Conservation (phyloP, 2,113 vertebrate genomes). For the Mesocricetus auratus region DNA sequence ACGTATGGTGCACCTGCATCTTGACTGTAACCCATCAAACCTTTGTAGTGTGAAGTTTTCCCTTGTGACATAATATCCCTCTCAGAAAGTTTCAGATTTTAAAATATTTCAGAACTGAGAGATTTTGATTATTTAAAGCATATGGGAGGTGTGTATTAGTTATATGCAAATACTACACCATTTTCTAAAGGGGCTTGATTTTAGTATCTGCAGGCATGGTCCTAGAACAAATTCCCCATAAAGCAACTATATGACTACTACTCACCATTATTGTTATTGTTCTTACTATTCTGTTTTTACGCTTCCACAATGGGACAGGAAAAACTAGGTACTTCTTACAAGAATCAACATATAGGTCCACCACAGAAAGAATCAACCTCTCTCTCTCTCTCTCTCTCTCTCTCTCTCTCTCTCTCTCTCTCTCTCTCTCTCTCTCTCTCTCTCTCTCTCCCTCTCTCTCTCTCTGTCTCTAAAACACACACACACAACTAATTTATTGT, state of each 20-base stretch:
- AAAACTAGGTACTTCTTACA: background rate
- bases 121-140: background rate
- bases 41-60: background rate
- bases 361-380: background rate
- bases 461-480: background rate
- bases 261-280: background rate
- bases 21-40: background rate
- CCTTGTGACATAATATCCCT: background rate
- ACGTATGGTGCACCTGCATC: background rate
- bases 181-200: background rate
- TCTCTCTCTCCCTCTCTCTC: too few relatives aligned
- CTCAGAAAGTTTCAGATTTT: background rate
- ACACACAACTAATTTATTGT: background rate
- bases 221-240: background rate
- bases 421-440: too few relatives aligned
- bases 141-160: background rate
- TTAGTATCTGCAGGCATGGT: background rate
- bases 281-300: background rate
- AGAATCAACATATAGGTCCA: background rate
- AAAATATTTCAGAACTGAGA: background rate
- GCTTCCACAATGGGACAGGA: background rate
- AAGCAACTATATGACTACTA: background rate
- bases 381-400: too few relatives aligned
- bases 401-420: background rate
- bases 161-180: background rate